Conservation (phyloP, 1,140 invertebrate species). For the Ericerus pela region DNA sequence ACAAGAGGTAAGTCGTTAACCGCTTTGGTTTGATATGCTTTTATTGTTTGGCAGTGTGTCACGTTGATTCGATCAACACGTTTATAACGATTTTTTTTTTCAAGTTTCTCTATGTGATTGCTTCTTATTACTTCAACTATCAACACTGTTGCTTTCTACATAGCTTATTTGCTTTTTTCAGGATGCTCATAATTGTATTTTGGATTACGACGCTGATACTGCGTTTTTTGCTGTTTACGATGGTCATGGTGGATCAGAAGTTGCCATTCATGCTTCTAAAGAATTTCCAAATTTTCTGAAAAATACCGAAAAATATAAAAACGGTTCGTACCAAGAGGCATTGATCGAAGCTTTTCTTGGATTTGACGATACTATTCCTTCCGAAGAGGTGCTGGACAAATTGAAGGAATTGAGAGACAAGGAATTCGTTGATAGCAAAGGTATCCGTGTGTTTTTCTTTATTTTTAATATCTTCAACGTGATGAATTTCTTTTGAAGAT, state of each 20-base stretch:
- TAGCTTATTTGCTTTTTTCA: slow-evolving; percentile 34
- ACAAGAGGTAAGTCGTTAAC: slow-evolving; percentile 67
- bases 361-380: slow-evolving; percentile 64
- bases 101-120: background rate
- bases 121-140: background rate
- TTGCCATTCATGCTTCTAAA: slow-evolving; percentile 76
- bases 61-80: background rate
- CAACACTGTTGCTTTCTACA: background rate
- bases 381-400: background rate
- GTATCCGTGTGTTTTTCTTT: background rate
- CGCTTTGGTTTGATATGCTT: background rate
- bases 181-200: slow-evolving; percentile 90
- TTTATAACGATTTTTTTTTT: background rate
- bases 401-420: background rate
- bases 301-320: slow-evolving; percentile 56
- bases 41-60: background rate
- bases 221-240: slow-evolving; percentile 94
- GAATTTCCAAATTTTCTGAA: slow-evolving; percentile 81
- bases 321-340: slow-evolving; percentile 56
- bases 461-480: too few relatives aligned
- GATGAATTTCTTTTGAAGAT: too few relatives aligned
- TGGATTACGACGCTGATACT: slow-evolving; percentile 65
- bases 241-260: slow-evolving; percentile 91
- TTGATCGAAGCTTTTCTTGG: slow-evolving; percentile 74
- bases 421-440: background rate